Percentiles rank a stretch among this genome's conserved stretches.
Evolutionary conservation across 2,113 vertebrate species (phyloP).

Genomic region (Gymnobelideus leadbeateri): DNA sequence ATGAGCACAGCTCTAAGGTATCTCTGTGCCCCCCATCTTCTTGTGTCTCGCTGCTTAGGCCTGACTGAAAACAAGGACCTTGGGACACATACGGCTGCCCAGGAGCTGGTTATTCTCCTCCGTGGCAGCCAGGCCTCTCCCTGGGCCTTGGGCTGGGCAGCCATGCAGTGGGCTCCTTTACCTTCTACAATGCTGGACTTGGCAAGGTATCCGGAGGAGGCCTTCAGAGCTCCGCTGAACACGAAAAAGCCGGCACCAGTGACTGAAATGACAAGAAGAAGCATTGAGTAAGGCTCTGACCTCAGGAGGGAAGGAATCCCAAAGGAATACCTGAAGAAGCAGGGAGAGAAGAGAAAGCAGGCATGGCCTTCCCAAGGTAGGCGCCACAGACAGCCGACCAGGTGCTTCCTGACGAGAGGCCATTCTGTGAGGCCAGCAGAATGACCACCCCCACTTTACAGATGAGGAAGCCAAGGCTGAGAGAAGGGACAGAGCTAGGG

Average conservation of each 20-base stretch:
- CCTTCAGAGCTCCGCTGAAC: constrained; percentile 98
- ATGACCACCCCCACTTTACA: not conserved
- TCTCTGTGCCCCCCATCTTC: not conserved
- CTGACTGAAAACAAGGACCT: not conserved
- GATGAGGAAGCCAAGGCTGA: not conserved
- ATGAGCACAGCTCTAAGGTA: not conserved
- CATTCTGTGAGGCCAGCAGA: not conserved
- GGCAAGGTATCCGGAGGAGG: constrained; percentile 96
- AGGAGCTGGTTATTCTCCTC: not conserved
- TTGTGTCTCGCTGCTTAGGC: not conserved
- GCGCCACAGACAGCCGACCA: not conserved
- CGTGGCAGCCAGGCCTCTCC: not conserved
- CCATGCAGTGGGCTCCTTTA: constrained; percentile 79
- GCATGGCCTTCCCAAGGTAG: not conserved
- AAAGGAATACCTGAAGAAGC: not conserved
- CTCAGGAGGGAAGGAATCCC: not conserved
- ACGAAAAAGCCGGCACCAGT: constrained; percentile 99
- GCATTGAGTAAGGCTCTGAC: constrained; percentile 50
- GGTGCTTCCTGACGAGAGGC: not conserved
- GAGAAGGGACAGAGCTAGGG: not conserved
- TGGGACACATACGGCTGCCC: no score
- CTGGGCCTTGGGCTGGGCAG: not conserved
- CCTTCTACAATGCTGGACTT: constrained; percentile 99
- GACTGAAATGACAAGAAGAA: constrained; percentile 86
- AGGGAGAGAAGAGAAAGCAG: not conserved